Conservation (phyloP, 2,113 vertebrate genomes). For the Nematolebias whitei region DNA sequence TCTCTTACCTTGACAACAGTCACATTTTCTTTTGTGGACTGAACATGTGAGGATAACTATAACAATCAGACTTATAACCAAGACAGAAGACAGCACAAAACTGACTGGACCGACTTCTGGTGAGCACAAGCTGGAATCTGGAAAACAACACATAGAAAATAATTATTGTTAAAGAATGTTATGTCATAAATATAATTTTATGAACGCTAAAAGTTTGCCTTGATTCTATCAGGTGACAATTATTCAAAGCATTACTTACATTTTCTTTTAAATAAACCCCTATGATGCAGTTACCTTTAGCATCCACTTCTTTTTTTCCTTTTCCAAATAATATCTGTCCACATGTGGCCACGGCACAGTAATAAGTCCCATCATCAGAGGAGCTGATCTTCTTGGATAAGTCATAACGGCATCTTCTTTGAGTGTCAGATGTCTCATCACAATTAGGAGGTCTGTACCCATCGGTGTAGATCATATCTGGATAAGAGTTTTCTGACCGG, state of each 20-base stretch:
- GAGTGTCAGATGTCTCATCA: not conserved
- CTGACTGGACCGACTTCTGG: not conserved
- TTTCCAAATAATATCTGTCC: not conserved
- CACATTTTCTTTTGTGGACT: not conserved
- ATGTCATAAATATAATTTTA: no score
- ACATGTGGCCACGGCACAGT: slow-evolving; percentile 6
- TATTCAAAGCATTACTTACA: no score
- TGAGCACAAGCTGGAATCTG: no score
- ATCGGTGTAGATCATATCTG: slow-evolving; percentile 19
- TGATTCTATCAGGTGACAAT: no score
- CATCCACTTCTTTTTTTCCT: no score
- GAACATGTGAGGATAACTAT: not conserved
- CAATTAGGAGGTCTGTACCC: not conserved
- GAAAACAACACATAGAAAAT: no score
- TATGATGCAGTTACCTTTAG: no score
- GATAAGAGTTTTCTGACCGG: not conserved
- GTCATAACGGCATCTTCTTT: not conserved
- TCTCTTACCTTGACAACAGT: not conserved
- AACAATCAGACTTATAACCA: not conserved
- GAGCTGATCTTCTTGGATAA: slow-evolving; percentile 1
- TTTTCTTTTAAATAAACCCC: no score
- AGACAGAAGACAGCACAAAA: not conserved
- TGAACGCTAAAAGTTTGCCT: no score
- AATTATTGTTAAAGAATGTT: no score
- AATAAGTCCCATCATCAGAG: slow-evolving; percentile 45